Evolutionary conservation across 1,140 invertebrate species (phyloP).

Genomic region (Achroia grisella): DNA sequence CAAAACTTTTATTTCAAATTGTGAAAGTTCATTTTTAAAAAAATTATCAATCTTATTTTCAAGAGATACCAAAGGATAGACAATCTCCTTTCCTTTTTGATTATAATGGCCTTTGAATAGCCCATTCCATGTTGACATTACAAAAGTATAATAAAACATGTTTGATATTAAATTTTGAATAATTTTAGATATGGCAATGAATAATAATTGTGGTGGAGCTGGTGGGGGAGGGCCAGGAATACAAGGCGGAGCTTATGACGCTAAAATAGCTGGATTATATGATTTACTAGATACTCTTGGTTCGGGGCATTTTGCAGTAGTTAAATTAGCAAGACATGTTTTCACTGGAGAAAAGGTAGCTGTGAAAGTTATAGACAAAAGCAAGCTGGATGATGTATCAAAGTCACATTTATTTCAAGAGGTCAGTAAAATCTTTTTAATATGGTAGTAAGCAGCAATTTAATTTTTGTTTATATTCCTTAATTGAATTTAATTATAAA

Average conservation of each 20-base stretch:
- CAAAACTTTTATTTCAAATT: too few species aligned
- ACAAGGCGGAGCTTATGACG: slow-evolving; percentile 77
- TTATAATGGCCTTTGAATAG: too few species aligned
- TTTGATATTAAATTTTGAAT: too few species aligned
- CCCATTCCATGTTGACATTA: too few species aligned
- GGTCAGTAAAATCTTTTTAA: slow-evolving; percentile 69
- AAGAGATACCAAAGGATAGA: too few species aligned
- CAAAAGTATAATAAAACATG: too few species aligned
- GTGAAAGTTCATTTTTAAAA: too few species aligned
- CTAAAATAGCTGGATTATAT: slow-evolving; percentile 97
- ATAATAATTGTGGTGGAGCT: slow-evolving; percentile 50
- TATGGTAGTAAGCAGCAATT: too few species aligned
- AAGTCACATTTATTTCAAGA: slow-evolving; percentile 98
- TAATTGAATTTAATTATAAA: too few species aligned
- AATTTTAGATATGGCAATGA: slow-evolving; percentile 32
- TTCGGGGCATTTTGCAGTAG: slow-evolving; percentile 98
- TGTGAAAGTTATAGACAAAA: slow-evolving; percentile 98
- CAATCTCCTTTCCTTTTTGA: too few species aligned
- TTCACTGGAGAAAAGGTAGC: slow-evolving; percentile 99
- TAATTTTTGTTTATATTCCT: too few species aligned
- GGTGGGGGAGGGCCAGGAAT: slow-evolving; percentile 35
- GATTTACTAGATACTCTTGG: slow-evolving; percentile 96
- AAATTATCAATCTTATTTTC: too few species aligned
- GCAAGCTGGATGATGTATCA: slow-evolving; percentile 96
- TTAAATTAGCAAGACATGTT: slow-evolving; percentile 98